Base-by-base conservation (phyloP, 2,113 vertebrate species). In the Tupaia chinensis region DNA sequence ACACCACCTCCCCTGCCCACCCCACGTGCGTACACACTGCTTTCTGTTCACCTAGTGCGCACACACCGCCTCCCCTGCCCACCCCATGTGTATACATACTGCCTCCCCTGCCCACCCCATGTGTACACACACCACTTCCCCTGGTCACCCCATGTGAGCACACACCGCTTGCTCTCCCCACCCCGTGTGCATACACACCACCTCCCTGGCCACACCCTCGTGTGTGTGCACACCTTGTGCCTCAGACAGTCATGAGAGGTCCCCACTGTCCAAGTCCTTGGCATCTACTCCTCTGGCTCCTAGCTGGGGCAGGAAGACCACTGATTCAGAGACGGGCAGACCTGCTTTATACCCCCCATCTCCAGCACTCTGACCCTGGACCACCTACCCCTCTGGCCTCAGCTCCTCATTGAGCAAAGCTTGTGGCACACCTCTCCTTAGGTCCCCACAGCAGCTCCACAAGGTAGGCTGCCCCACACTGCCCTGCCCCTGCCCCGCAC, bases 191-290 rank as follows among this genome's bases (percentile, higher is more conserved):
- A 44, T 44, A 44, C 44, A 44, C 44, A 44, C 12, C 22, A n/a
- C 2, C 2, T 56, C 7, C 11, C n/a, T 34, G 1, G 13, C 12
- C 22, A n/a, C 2, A 1, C 61, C 58, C 1, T 32, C 7, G 1
- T 17, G 20, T 27, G 27, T 58, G 1, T 17, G 20, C 22, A 23
- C 53, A 25, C 65, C 70, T 11, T 16, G 0, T 15, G 54, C 15
- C 63, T 14, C 53, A 1, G 70, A 11, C 53, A 77, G 53, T 19
- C 32, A 54, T 0, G 0, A 19, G 10, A 61, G 25, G 63, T 34
- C 16, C 12, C 27, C 25, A 13, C 79, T 58, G 34, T 63, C 77
- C 63, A 34, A n/a, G 29, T 7, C 54, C 34, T 65, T 9, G 4
- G 27, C 61, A 54, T 68, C 60, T 76, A 22, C 60, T 25, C 66